Conservation (phyloP, 2,888 invertebrate species). For the Loripinus fragilis region DNA sequence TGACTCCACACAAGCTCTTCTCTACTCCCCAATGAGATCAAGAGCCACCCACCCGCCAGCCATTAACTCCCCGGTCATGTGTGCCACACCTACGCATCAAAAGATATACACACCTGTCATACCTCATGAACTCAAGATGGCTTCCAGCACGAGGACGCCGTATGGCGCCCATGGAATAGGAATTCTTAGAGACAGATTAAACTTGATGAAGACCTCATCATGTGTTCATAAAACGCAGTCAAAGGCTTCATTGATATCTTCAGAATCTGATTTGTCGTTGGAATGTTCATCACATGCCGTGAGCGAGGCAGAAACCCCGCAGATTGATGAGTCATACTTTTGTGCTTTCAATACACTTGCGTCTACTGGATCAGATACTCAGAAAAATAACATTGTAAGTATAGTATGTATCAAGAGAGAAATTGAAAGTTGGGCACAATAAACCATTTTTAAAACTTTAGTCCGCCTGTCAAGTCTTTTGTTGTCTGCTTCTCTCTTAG, state of each 20-base stretch:
- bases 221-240: constrained; percentile 74
- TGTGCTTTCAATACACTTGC: constrained; percentile 74
- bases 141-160: constrained; percentile 48
- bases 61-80: constrained; percentile 63
- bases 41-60: constrained; percentile 54
- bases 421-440: no score
- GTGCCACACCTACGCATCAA: constrained; percentile 49
- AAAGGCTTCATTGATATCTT: constrained; percentile 74
- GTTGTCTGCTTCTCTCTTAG: no score
- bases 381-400: background rate
- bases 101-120: constrained; percentile 67
- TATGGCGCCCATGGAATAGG: constrained; percentile 61
- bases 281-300: constrained; percentile 65
- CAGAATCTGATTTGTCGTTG: constrained; percentile 76
- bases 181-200: constrained; percentile 57
- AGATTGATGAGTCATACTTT: constrained; percentile 69
- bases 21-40: constrained; percentile 66
- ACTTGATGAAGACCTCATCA: constrained; percentile 62
- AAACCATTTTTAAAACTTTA: no score
- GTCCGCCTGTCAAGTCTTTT: no score
- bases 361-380: constrained; percentile 74
- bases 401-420: no score
- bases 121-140: constrained; percentile 65
- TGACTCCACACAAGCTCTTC: constrained; percentile 66
- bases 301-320: constrained; percentile 51